Percentiles rank a stretch among this genome's conserved stretches.
phyloP scores from a whole-genome alignment of 2,888 invertebrate genomes.

The Amblyjoppa fuscipennis region DNA sequence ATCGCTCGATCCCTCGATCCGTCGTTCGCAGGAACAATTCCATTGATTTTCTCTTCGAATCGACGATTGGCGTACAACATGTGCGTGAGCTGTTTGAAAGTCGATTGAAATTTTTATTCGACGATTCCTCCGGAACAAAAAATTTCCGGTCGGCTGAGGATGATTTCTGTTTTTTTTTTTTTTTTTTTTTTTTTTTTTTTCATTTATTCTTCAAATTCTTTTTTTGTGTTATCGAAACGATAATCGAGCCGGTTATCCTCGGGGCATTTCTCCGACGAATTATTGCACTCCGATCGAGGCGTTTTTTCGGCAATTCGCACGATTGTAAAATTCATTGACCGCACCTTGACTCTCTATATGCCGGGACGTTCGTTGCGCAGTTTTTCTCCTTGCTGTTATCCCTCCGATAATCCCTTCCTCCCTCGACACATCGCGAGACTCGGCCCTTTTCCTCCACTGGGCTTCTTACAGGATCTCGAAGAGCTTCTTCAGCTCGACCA shows the following conservation, averaged over 20 bases:
- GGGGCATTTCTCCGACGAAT: not conserved
- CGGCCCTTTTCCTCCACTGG: not conserved
- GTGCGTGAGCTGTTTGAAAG: not conserved
- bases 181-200: not conserved
- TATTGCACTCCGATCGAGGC: not conserved
- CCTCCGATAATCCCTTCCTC: slow-evolving; percentile 14
- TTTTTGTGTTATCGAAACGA: slow-evolving; percentile 6
- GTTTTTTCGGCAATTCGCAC: not conserved
- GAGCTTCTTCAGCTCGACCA: slow-evolving; percentile 98
- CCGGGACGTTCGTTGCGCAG: slow-evolving; percentile 13
- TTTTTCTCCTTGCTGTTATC: slow-evolving; percentile 31
- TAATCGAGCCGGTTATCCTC: not conserved
- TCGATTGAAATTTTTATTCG: slow-evolving; percentile 22
- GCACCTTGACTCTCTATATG: slow-evolving; percentile 22
- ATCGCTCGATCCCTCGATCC: slow-evolving; percentile 7
- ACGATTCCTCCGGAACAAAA: slow-evolving; percentile 14
- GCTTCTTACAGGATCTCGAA: slow-evolving; percentile 95
- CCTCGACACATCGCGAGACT: not conserved
- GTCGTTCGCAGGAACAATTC: slow-evolving; percentile 3
- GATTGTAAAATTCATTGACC: slow-evolving; percentile 38
- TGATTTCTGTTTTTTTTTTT: slow-evolving; percentile 5
- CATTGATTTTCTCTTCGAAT: slow-evolving; percentile 3
- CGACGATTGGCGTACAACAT: not conserved
- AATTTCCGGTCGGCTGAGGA: slow-evolving; percentile 19
- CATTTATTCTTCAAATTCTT: not conserved